Conservation (phyloP, 2,113 vertebrate genomes). For the Cygnus buccinator region DNA sequence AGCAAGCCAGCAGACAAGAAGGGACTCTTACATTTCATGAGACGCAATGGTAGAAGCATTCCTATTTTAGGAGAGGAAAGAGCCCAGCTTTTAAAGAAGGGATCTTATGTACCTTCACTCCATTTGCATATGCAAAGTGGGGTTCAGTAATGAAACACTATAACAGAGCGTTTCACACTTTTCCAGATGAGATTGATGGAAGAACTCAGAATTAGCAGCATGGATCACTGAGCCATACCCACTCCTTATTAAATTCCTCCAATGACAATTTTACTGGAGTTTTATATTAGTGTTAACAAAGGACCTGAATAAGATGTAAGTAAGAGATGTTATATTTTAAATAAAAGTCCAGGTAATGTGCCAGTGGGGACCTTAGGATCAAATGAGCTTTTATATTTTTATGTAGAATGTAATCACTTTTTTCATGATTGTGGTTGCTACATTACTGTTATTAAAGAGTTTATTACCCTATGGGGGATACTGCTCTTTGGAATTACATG, state of each 20-base stretch:
- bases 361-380: conserved; percentile 75
- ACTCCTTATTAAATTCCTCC: conserved; percentile 64
- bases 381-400: conserved; percentile 87
- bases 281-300: conserved; percentile 70
- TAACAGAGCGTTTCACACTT: background rate
- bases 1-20: background rate
- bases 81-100: background rate
- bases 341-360: conserved; percentile 79
- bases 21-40: background rate
- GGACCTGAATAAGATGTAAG: conserved; percentile 58
- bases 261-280: conserved; percentile 65
- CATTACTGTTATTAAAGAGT: conserved; percentile 78
- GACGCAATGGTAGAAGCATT: background rate
- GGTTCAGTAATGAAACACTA: background rate
- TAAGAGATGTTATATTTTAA: conserved; percentile 76
- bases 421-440: conserved; percentile 79
- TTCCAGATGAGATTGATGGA: background rate
- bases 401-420: conserved; percentile 82
- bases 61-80: background rate
- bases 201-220: background rate
- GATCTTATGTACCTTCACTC: background rate
- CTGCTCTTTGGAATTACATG: conserved; percentile 56
- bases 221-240: background rate
- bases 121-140: background rate
- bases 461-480: conserved; percentile 78